phyloP scores from a whole-genome alignment of 1,140 invertebrate species.

The Paralvinella palmiformis region DNA sequence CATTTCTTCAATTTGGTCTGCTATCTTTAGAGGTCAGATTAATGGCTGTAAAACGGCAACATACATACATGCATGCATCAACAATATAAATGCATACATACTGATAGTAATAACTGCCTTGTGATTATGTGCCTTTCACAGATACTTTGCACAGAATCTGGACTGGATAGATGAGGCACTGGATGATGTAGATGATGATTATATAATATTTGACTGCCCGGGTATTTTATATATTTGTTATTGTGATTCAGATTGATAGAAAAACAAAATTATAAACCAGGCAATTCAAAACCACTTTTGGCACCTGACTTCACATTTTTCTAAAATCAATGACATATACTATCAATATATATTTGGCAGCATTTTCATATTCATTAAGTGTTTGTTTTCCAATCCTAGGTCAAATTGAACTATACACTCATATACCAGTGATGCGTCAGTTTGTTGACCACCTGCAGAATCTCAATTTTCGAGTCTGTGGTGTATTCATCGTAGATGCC shows the following conservation, averaged over 20 bases:
- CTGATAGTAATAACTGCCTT: too few species aligned
- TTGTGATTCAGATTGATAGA: background rate
- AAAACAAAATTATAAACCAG: too few species aligned
- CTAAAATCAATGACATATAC: too few species aligned
- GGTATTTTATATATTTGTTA: conserved; percentile 48
- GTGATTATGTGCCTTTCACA: conserved; percentile 47
- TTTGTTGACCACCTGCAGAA: conserved; percentile 71
- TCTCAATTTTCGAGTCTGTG: conserved; percentile 87
- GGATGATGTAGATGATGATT: conserved; percentile 65
- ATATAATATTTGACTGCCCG: conserved; percentile 97
- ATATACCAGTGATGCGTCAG: conserved; percentile 80
- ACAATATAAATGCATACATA: too few species aligned
- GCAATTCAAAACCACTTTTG: too few species aligned
- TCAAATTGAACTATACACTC: conserved; percentile 97
- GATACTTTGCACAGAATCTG: conserved; percentile 82
- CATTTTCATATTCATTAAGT: too few species aligned
- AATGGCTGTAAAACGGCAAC: too few species aligned
- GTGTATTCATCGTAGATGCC: conserved; percentile 87
- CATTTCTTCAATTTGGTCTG: too few species aligned
- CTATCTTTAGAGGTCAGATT: too few species aligned
- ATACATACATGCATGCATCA: background rate
- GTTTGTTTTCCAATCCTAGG: conserved; percentile 51
- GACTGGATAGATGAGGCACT: conserved; percentile 78
- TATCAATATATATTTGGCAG: too few species aligned
- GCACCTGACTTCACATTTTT: too few species aligned